A percentile compares a stretch with the other conserved stretches of the same genome.
phyloP scores from a whole-genome alignment of 2,888 invertebrate species.

The Habroteleia sp. region DNA sequence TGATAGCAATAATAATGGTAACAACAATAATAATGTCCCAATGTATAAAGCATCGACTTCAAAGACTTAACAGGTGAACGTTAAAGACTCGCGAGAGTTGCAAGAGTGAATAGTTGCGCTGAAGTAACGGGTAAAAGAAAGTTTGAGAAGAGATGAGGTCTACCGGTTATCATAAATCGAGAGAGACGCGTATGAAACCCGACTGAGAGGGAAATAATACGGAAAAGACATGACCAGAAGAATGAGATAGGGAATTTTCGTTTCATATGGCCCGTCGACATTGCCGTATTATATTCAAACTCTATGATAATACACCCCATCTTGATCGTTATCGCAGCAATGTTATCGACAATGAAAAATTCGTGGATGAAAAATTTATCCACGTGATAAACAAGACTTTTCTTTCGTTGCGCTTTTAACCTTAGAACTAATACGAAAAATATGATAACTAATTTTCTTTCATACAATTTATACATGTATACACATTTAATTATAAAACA shows the following conservation, averaged over 20 bases:
- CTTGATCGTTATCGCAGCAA: slow-evolving; percentile 74
- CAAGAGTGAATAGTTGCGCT: slow-evolving; percentile 51
- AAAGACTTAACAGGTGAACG: slow-evolving; percentile 72
- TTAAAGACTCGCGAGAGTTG: slow-evolving; percentile 58
- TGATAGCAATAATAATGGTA: slow-evolving; percentile 68
- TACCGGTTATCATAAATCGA: slow-evolving; percentile 45
- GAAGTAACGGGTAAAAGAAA: slow-evolving; percentile 50
- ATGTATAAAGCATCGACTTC: slow-evolving; percentile 72
- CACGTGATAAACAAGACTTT: slow-evolving; percentile 68
- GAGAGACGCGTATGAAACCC: slow-evolving; percentile 12
- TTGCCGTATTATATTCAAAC: slow-evolving; percentile 74
- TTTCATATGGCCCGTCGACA: slow-evolving; percentile 72
- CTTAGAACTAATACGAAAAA: slow-evolving; percentile 16
- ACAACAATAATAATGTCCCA: slow-evolving; percentile 68
- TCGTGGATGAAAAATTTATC: slow-evolving; percentile 73
- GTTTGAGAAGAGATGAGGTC: slow-evolving; percentile 49
- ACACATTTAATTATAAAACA: too few species aligned
- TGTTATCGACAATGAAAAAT: slow-evolving; percentile 76
- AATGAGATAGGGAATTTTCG: slow-evolving; percentile 64
- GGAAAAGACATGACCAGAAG: slow-evolving; percentile 45
- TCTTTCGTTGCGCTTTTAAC: slow-evolving; percentile 5
- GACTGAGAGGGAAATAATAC: slow-evolving; percentile 46
- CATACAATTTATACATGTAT: too few species aligned
- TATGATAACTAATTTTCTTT: too few species aligned
- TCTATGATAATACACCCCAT: slow-evolving; percentile 74